A percentile compares a stretch with the other conserved stretches of the same genome.
Conservation (phyloP, 2,113 vertebrate genomes). For the Sterna hirundo region DNA sequence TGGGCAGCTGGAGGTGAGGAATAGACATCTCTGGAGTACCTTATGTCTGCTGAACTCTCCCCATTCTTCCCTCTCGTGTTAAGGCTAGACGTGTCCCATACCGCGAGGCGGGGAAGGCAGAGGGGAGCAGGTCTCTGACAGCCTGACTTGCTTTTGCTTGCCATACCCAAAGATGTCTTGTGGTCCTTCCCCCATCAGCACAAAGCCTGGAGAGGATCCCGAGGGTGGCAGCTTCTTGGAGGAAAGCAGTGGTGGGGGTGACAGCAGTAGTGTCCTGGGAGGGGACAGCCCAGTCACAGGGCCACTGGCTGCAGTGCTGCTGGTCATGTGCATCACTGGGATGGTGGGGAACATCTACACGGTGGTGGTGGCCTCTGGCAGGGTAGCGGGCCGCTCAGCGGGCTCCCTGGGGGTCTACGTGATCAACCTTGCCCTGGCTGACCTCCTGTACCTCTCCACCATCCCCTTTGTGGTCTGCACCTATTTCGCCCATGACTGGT, state of each 20-base stretch:
- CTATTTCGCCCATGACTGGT: constrained; percentile 82
- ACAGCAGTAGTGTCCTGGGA: background rate
- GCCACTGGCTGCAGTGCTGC: constrained; percentile 72
- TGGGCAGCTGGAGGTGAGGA: background rate
- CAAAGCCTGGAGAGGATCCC: background rate
- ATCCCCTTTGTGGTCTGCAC: constrained; percentile 89
- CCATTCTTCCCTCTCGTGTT: background rate
- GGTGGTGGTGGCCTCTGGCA: constrained; percentile 70
- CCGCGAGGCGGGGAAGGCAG: background rate
- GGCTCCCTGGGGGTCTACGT: constrained; percentile 85
- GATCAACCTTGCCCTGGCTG: constrained; percentile 83
- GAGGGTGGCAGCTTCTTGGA: background rate
- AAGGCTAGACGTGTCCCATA: background rate
- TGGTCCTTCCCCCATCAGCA: background rate
- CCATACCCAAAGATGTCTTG: background rate
- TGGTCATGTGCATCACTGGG: constrained; percentile 80
- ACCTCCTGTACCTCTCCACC: constrained; percentile 87
- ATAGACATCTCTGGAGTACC: background rate
- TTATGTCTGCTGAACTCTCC: background rate
- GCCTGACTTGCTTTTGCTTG: background rate
- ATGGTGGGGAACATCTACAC: constrained; percentile 82
- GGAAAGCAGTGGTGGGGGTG: background rate
- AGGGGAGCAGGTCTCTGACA: background rate
- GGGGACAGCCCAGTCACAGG: constrained; percentile 72
- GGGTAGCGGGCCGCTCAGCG: constrained; percentile 62